Evolutionary conservation across 2,113 vertebrate genomes (phyloP), one percentile per base, ranked within the genome.

Genomic region (Mobula birostris): DNA sequence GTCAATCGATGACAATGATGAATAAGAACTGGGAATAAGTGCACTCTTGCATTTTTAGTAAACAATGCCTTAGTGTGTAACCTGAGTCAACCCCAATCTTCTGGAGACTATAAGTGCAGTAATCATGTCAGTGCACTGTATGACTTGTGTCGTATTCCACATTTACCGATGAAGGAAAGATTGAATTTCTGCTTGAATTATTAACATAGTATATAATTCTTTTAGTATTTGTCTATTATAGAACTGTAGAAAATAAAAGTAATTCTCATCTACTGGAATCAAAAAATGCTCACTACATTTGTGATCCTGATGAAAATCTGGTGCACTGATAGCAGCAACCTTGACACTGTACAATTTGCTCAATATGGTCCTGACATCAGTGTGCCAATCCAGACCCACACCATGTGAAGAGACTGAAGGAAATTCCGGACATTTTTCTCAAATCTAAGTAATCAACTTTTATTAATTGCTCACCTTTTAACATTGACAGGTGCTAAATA

Each of bases 71-170:
- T 61, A 61, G 24, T 63, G 56, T 14, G 56, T 61, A 61, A 88
- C 58, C 85, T 63, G 58, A 88, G 58, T 88, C 85, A 88, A 32
- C 58, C 29, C 63, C 58, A n/a, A 61, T 88, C 58, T 88, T 88
- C 12, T n/a, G 58, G 85, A 61, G 5, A 66, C 85, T 88, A 88
- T 48, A 21, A 32, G 14, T 63, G 11, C 85, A 88, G 61, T 32
- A 88, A 58, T 7, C 2, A 24, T 85, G 82, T 85, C 82, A 58
- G 21, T 83, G 48, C 1, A 29, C 56, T 61, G 48, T 56, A 85
- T 21, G 8, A 12, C 27, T 88, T 88, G 58, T 6, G 2, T 29
- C 27, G 66, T 88, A 11, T 14, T 88, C 58, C 29, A 17, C 29
- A 88, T 58, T 11, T 32, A 88, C 12, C 83, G 17, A 63, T 14